Base-by-base conservation (phyloP, 2,797 vertebrate species). In the Arctocebus calabarensis region DNA sequence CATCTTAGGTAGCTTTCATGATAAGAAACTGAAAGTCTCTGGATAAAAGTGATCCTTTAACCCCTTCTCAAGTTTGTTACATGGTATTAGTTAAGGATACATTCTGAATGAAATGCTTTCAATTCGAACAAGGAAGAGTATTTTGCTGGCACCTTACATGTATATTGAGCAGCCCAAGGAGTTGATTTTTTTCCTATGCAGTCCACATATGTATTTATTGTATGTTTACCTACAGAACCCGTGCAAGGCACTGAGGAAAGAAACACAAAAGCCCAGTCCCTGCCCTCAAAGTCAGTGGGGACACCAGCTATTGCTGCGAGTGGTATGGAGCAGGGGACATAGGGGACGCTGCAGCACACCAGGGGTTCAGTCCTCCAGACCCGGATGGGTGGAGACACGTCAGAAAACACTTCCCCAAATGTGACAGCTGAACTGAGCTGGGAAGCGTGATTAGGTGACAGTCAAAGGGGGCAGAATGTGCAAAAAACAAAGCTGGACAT, bases 261-360 rank as follows among this genome's bases (percentile, higher is more conserved):
- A 64, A 71, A 68, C n/a, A 78, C 6, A 4, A 45, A 86, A 59
- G 0, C 23, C 4, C 32, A n/a, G 73, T 14, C 27, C 75, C 27
- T 81, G 32, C 25, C 70, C 61, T 90, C 57, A 27, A 57, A 52
- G 29, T 48, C 64, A n/a, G 9, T 43, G 5, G 70, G 43, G 59
- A 59, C 20, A 32, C 6, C 45, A 29, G 75, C 2, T 4, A 19
- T 27, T 17, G 17, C 0, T 6, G 59, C 9, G 0, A 16, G 27
- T 0, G 16, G 29, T 74, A 13, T 0, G 17, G 37, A 23, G 13
- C 29, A 9, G 52, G 9, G 57, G n/a, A n/a, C n/a, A n/a, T 7
- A 9, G n/a, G 0, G n/a, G n/a, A n/a, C n/a, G n/a, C 61, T 1
- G 48, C 0, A 2, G 25, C 25, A 32, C 1, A 9, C 0, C 9